phyloP scores from a whole-genome alignment of 2,888 invertebrate genomes.

The Drosophila robusta region DNA sequence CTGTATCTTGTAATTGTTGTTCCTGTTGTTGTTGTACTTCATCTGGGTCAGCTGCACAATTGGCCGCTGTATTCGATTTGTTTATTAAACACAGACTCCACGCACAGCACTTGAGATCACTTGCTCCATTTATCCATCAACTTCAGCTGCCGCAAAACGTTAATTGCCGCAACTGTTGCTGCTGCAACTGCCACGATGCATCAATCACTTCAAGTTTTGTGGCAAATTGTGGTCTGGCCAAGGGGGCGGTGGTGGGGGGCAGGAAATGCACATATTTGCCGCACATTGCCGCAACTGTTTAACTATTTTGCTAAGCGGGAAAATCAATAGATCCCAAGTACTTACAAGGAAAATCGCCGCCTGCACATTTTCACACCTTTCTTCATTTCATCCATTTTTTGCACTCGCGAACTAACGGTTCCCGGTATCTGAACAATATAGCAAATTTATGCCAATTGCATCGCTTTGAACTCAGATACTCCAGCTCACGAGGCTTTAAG shows the following conservation, averaged over 20 bases:
- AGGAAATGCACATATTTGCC: not conserved
- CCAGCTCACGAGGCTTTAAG: constrained; percentile 1
- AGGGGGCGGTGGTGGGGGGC: too few species aligned
- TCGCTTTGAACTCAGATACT: constrained; percentile 16
- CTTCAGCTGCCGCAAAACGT: constrained; percentile 49
- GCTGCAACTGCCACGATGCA: constrained; percentile 21
- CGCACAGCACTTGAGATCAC: constrained; percentile 37
- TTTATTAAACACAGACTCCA: constrained; percentile 60
- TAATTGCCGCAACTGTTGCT: constrained; percentile 46
- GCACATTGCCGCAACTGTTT: not conserved
- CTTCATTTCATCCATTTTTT: not conserved
- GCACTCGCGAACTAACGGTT: constrained; percentile 13
- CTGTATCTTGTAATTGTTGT: not conserved
- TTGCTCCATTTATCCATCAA: constrained; percentile 59
- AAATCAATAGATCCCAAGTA: constrained; percentile 36
- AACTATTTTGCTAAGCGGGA: constrained; percentile 34
- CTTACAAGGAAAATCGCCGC: constrained; percentile 17
- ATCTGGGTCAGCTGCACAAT: constrained; percentile 61
- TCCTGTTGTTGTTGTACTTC: constrained; percentile 1
- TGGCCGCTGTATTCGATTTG: constrained; percentile 62
- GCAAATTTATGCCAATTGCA: constrained; percentile 22
- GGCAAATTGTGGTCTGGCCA: constrained; percentile 29
- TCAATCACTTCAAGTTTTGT: constrained; percentile 51
- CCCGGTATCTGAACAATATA: constrained; percentile 15
- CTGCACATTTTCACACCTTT: constrained; percentile 27